Evolutionary conservation across 2,113 vertebrate genomes (phyloP).

Genomic region (Columba livia): DNA sequence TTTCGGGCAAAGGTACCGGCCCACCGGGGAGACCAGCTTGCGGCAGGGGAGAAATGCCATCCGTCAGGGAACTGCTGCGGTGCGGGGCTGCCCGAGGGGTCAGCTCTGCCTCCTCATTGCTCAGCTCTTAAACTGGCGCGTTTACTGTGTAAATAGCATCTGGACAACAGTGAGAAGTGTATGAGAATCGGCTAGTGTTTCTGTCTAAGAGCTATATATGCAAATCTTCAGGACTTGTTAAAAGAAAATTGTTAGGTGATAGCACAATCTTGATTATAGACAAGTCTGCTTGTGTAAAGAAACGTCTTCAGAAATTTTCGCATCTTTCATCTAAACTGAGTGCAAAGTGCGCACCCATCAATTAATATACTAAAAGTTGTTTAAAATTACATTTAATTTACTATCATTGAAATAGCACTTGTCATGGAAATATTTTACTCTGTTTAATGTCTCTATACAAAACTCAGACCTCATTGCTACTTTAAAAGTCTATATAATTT

Average conservation of each 20-base stretch:
- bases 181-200: neutral
- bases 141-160: neutral
- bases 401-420: neutral
- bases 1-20: neutral
- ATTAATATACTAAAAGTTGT: neutral
- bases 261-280: neutral
- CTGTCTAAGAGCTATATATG: neutral
- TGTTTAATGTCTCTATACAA: neutral
- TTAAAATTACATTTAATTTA: neutral
- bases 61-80: neutral
- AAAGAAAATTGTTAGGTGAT: neutral
- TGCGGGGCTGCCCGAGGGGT: neutral
- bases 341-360: neutral
- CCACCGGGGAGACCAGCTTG: fast-evolving
- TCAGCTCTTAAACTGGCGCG: neutral
- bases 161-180: neutral
- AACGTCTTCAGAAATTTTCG: neutral
- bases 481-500: neutral
- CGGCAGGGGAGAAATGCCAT: neutral
- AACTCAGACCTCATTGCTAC: neutral
- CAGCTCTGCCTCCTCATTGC: fast-evolving
- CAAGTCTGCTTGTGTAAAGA: neutral
- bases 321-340: neutral
- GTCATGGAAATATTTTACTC: neutral
- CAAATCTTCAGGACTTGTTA: neutral